A percentile compares a stretch with the other conserved stretches of the same genome.
Conservation (phyloP, 2,113 vertebrate genomes). For the Dendropsophus ebraccatus region DNA sequence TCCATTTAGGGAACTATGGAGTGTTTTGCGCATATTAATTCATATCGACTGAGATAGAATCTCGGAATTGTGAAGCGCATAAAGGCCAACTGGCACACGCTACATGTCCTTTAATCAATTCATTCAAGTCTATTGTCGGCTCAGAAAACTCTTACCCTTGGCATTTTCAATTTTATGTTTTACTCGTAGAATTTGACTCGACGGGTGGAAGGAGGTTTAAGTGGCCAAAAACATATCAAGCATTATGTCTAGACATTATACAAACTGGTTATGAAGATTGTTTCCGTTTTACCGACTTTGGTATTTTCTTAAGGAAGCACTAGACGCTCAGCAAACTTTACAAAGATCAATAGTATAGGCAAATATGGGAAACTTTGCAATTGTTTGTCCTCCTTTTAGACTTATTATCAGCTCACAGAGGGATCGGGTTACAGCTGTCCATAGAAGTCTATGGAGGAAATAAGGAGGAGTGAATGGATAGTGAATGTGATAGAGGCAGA, state of each 20-base stretch:
- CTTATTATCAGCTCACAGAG: too few relatives aligned
- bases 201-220: neutral
- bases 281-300: neutral
- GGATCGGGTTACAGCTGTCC: too few relatives aligned
- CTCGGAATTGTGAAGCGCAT: conserved; percentile 16
- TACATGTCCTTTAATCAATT: conserved; percentile 10
- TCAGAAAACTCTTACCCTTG: conserved; percentile 31
- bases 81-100: conserved; percentile 32
- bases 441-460: too few relatives aligned
- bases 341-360: too few relatives aligned
- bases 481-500: too few relatives aligned
- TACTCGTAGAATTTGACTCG: neutral
- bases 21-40: conserved; percentile 41
- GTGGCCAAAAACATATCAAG: neutral
- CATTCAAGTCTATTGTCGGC: neutral
- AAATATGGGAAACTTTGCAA: too few relatives aligned
- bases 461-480: too few relatives aligned
- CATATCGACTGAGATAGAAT: conserved; percentile 5
- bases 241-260: neutral
- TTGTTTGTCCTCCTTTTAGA: too few relatives aligned
- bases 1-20: conserved; percentile 11
- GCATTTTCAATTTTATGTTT: neutral
- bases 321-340: too few relatives aligned
- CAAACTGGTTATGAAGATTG: neutral
- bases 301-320: too few relatives aligned